These are phyloP conservation scores for Pycnonotus jocosus DNA, from an alignment of 2,113 vertebrate species.

Conservation along the genomic window DNA sequence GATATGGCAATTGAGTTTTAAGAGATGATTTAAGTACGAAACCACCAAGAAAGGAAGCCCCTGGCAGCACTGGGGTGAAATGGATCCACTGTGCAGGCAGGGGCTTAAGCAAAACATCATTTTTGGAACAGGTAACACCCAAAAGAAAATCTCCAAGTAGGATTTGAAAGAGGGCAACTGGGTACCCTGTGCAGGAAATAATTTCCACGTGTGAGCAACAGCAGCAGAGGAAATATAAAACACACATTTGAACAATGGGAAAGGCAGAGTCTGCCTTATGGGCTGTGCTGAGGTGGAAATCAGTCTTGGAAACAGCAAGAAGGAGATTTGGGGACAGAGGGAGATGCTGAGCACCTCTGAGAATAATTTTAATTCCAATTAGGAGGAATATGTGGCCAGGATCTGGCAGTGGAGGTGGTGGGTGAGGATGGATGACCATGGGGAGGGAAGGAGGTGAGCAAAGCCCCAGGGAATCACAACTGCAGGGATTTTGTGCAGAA, in stretches of 20 bases:
- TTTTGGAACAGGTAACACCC: background rate
- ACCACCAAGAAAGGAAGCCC: background rate
- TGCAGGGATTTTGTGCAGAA: background rate
- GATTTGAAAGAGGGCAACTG: background rate
- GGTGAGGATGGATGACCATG: background rate
- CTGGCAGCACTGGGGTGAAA: background rate
- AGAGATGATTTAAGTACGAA: background rate
- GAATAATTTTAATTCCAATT: accelerated
- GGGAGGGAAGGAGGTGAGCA: background rate
- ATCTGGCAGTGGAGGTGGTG: background rate
- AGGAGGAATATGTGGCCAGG: background rate
- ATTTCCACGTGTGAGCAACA: background rate
- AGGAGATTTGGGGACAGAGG: background rate
- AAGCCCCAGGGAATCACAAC: background rate
- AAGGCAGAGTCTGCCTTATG: background rate
- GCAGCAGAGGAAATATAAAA: background rate
- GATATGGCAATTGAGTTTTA: background rate
- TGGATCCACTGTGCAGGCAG: background rate
- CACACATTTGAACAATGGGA: background rate
- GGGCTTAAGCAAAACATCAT: background rate
- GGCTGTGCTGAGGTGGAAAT: background rate
- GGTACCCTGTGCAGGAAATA: background rate
- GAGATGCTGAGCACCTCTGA: background rate
- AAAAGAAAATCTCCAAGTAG: background rate
- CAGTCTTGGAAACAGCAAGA: background rate